Percentiles rank a stretch among this genome's conserved stretches.
Conservation (phyloP, 2,113 vertebrate genomes). For the Uria lomvia region DNA sequence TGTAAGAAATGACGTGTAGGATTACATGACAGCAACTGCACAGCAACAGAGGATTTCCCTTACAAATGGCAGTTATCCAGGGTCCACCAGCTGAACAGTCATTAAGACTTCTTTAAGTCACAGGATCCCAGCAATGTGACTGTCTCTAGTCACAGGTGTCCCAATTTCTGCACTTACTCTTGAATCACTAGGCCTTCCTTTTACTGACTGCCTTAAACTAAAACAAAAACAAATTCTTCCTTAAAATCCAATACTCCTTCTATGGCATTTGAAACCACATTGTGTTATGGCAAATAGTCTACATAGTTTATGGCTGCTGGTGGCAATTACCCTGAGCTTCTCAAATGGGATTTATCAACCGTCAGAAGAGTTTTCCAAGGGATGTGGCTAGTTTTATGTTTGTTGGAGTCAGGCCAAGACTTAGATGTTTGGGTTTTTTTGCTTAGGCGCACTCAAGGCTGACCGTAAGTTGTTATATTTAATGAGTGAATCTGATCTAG, state of each 20-base stretch:
- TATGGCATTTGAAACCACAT: background rate
- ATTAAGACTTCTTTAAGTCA: background rate
- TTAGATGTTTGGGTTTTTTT: background rate
- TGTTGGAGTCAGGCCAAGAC: background rate
- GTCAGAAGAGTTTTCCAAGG: background rate
- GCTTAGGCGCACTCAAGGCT: background rate
- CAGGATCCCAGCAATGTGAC: background rate
- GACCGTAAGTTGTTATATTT: background rate
- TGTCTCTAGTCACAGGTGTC: background rate
- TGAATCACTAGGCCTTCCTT: background rate
- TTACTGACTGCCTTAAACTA: background rate
- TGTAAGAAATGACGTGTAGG: background rate
- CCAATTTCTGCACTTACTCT: background rate
- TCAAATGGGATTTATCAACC: constrained; percentile 25
- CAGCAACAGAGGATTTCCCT: constrained; percentile 7
- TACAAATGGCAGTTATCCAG: constrained; percentile 8
- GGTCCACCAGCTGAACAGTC: background rate
- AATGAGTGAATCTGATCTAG: background rate
- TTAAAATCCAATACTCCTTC: background rate
- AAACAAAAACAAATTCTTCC: background rate
- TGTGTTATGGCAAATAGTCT: background rate
- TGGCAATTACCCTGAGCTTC: background rate
- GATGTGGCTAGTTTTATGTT: constrained; percentile 30
- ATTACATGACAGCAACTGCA: background rate
- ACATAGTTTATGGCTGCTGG: constrained; percentile 19